Base-by-base conservation (phyloP, 2,888 invertebrate genomes). In the Drosophila diplacantha region DNA sequence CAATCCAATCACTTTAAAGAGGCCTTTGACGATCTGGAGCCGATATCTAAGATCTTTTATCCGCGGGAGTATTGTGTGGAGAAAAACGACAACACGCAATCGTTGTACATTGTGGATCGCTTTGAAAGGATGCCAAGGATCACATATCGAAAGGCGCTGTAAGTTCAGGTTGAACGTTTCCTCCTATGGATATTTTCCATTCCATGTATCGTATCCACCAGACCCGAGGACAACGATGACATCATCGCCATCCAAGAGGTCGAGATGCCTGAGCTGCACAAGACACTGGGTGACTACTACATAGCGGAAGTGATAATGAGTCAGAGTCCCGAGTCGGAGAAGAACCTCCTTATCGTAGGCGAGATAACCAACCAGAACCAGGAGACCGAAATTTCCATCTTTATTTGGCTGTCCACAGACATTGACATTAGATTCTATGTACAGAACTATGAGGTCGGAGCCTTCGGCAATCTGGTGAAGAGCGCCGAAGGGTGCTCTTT, bases 201-300 rank as follows among this genome's bases (percentile, higher is more conserved):
- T 1, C 5, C 18, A 8, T 8, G 9, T 29, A 24, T 24, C 16
- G 9, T 29, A 24, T 24, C 16, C 16, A 3, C 82, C 1, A 93
- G 94, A 0, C 91, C 93, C 74, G 93, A 93, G 87, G 94, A 94
- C 73, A 93, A 94, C 81, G 94, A 94, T 73, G 93, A 94, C 66
- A 88, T 94, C 57, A 89, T 93, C 2, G 90, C 91, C 8, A 89
- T 94, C 34, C 88, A 93, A 39, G 89, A 91, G 57, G 84, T 83
- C 1, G 90, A 90, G 53, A 89, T 90, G 14, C 87, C 89, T 1
- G 85, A 88, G 20, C 71, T 93, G 31, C 89, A 89, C 29, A 86
- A 41, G 69, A 90, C 22, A 9, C 91, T 93, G 74, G 93, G 93
- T 0, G 90, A 92, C 14, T 93, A 88, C 83, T 93, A 93, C 74